Base-by-base conservation (phyloP, 2,888 invertebrate species). In the Stegana nigrithorax region DNA sequence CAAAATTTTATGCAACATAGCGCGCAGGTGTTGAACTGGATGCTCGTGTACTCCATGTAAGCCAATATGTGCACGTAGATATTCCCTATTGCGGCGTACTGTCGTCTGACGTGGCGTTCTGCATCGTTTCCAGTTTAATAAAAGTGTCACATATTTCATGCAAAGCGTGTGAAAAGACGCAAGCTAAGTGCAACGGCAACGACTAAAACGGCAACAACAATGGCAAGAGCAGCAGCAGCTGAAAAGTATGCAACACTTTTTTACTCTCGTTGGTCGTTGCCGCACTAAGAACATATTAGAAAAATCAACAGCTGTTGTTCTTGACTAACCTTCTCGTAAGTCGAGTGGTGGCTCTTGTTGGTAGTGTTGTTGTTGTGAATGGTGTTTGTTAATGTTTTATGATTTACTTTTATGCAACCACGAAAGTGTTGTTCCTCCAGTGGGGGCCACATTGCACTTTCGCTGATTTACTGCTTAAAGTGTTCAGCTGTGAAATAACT, bases 171-270 rank as follows among this genome's bases (percentile, higher is more conserved):
- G 42, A 42, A 42, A 42, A 14, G 8, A 17, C 42, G n/a, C 42
- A 42, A 17, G 42, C 42, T n/a, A 42, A 14, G 42, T 42, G 42
- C 42, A 10, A 42, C 2, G 42, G n/a, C 42, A n/a, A n/a, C n/a
- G n/a, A n/a, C n/a, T n/a, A n/a, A n/a, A n/a, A 42, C 42, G 17
- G 45, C 47, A 51, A 26, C 27, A 27, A 10, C 26, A 23, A 17
- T 27, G 4, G 26, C 51, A 8, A 23, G 21, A 23, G 8, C 26
- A 42, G 8, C 62, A 69, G 63, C 71, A 73, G 79, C 80, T 6
- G 42, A 42, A 42, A 42, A 17, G n/a, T n/a, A 2, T 44, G 44
- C 25, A 45, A 10, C n/a, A n/a, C n/a, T n/a, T n/a, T n/a, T n/a
- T n/a, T n/a, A n/a, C n/a, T n/a, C n/a, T n/a, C n/a, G n/a, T n/a